Base-by-base conservation (phyloP, 2,888 invertebrate species). In the Griposia aprilina region DNA sequence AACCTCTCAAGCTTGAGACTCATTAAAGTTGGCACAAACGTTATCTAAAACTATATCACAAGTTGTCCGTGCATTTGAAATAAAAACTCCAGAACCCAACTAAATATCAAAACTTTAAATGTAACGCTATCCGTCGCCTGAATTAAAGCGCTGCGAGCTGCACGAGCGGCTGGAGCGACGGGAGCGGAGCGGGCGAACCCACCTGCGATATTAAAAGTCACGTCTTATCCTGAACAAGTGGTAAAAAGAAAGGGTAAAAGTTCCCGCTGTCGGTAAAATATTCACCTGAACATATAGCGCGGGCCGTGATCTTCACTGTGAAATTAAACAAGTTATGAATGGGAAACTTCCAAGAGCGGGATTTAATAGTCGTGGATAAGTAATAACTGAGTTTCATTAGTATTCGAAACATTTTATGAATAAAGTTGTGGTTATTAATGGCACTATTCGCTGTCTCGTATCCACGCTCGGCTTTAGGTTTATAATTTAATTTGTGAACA, bases 261-360 rank as follows among this genome's bases (percentile, higher is more conserved):
- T 89, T 85, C 70, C 81, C 78, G 82, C 78, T 67, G 80, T 76
- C 80, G 89, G 89, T 92, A 90, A 93, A 92, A 92, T 93, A 92
- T 93, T 93, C 93, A 92, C 89, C 89, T 88, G 89, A 91, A 91
- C 92, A 91, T 91, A 92, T 92, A 90, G 87, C 74, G 87, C 86
- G 85, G 87, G 82, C 85, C 89, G 89, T 90, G 92, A 91, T 92
- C 92, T 91, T 87, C 88, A 88, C 90, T 91, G 90, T 91, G 90
- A 92, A 93, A 93, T 94, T 93, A 93, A 93, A 93, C 93, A 93
- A 93, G 93, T 93, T 94, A 93, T 93, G 93, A 93, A 93, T 92
- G 91, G 89, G 84, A 88, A 92, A 92, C 86, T 91, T 91, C 84
- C 87, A 87, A 87, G 88, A 87, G 86, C 84, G 67, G 89, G 92